Conservation (phyloP, 2,888 invertebrate species). For the Frankliniella fusca region DNA sequence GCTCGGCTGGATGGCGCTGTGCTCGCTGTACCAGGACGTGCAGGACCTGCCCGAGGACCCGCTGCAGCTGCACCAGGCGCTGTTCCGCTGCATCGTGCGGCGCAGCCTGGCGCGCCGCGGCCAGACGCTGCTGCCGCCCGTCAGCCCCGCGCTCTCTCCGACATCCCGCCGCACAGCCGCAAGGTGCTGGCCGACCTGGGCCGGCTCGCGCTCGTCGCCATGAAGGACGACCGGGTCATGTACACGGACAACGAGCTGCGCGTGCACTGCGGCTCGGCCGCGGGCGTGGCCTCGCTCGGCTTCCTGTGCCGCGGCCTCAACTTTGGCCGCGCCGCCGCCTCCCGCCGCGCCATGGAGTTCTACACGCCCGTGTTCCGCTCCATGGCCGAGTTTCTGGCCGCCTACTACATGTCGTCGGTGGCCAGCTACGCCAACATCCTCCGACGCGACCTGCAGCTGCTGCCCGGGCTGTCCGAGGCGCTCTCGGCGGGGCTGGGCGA, state of each 20-base stretch:
- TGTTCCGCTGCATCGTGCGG: slow-evolving; percentile 50
- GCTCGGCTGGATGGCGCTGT: slow-evolving; percentile 53
- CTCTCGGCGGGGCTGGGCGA: slow-evolving; percentile 33
- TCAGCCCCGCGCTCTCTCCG: slow-evolving; percentile 43
- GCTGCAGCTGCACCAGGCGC: slow-evolving; percentile 48
- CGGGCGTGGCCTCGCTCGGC: slow-evolving; percentile 43
- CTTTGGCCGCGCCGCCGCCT: slow-evolving; percentile 45
- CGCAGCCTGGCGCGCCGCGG: slow-evolving; percentile 45
- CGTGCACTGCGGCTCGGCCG: slow-evolving; percentile 43
- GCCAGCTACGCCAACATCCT: slow-evolving; percentile 52
- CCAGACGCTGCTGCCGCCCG: slow-evolving; percentile 43
- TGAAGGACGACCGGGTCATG: slow-evolving; percentile 50
- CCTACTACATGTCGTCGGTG: slow-evolving; percentile 54
- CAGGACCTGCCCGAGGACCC: slow-evolving; percentile 47
- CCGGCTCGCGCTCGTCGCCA: slow-evolving; percentile 50
- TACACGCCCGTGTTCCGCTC: slow-evolving; percentile 53
- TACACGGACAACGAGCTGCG: slow-evolving; percentile 53
- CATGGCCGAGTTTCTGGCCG: slow-evolving; percentile 54
- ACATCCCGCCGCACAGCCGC: slow-evolving; percentile 48
- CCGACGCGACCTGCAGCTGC: slow-evolving; percentile 52
- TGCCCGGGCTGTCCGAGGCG: slow-evolving; percentile 47
- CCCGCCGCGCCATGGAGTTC: slow-evolving; percentile 48
- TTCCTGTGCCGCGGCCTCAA: slow-evolving; percentile 49
- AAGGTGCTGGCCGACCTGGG: slow-evolving; percentile 54
- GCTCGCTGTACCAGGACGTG: slow-evolving; percentile 52